Evolutionary conservation across 2,797 vertebrate genomes (phyloP).

Genomic region (Cyclura pinguis): DNA sequence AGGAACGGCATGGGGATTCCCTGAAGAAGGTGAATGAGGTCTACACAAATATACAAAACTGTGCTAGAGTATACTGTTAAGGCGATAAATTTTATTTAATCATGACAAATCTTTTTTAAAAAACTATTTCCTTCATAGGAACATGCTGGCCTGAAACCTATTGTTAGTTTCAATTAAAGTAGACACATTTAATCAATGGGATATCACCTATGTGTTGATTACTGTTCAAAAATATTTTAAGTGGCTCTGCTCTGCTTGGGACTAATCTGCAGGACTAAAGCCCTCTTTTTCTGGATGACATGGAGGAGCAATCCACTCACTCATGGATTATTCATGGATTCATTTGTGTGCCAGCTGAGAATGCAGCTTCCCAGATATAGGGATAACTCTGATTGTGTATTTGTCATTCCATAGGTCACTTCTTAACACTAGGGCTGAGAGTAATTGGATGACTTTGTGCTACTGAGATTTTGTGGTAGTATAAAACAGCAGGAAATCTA

Average conservation of each 20-base stretch:
- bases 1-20: conserved; percentile 86
- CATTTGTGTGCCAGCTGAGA: background rate
- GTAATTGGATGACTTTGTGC: background rate
- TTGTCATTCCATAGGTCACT: background rate
- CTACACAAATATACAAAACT: background rate
- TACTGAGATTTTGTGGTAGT: background rate
- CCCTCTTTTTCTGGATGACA: too few relatives aligned
- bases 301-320: too few relatives aligned
- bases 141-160: too few relatives aligned
- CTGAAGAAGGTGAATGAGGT: conserved; percentile 85
- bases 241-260: too few relatives aligned
- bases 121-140: background rate
- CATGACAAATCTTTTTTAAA: background rate
- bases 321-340: too few relatives aligned
- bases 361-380: background rate
- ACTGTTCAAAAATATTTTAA: too few relatives aligned
- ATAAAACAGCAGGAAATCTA: background rate
- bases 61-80: background rate
- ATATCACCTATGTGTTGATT: too few relatives aligned
- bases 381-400: background rate
- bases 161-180: too few relatives aligned
- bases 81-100: background rate
- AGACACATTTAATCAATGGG: too few relatives aligned
- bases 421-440: background rate
- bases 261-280: too few relatives aligned